A percentile compares a stretch with the other conserved stretches of the same genome.
phyloP scores from a whole-genome alignment of 2,113 vertebrate genomes.

The Stigmatopora argus region DNA sequence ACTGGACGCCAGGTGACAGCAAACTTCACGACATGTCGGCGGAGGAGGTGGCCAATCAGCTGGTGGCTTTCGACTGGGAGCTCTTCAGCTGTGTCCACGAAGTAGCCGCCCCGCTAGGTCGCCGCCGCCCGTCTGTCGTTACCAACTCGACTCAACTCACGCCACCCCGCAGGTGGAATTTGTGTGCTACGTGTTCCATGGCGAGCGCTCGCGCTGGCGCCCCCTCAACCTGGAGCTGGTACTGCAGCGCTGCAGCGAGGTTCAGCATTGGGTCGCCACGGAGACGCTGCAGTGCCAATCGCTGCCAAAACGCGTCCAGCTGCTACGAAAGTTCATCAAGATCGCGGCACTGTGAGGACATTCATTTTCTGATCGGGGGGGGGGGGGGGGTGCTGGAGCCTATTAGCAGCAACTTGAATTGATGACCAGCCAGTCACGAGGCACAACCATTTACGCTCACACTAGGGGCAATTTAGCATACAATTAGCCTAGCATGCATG shows the following conservation, averaged over 20 bases:
- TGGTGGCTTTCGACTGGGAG: conserved; percentile 93
- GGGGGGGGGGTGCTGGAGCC: too few species aligned
- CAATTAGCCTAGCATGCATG: too few species aligned
- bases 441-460: too few species aligned
- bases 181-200: conserved; percentile 92
- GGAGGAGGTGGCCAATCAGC: conserved; percentile 88
- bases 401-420: too few species aligned
- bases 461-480: too few species aligned
- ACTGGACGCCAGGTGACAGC: conserved; percentile 86
- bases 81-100: conserved; percentile 94
- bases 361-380: too few species aligned
- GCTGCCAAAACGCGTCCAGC: conserved; percentile 83
- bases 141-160: not conserved
- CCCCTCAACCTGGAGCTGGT: conserved; percentile 94
- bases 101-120: conserved; percentile 54
- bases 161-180: conserved; percentile 82
- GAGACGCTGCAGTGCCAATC: conserved; percentile 92
- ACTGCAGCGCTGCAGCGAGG: conserved; percentile 93
- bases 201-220: conserved; percentile 88
- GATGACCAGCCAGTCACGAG: too few species aligned
- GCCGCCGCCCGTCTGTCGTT: not conserved
- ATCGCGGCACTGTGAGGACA: conserved; percentile 88
- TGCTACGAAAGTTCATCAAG: conserved; percentile 97
- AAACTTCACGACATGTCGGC: conserved; percentile 93
- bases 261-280: conserved; percentile 95